Conservation (phyloP, 2,113 vertebrate genomes). For the Passer montanus region DNA sequence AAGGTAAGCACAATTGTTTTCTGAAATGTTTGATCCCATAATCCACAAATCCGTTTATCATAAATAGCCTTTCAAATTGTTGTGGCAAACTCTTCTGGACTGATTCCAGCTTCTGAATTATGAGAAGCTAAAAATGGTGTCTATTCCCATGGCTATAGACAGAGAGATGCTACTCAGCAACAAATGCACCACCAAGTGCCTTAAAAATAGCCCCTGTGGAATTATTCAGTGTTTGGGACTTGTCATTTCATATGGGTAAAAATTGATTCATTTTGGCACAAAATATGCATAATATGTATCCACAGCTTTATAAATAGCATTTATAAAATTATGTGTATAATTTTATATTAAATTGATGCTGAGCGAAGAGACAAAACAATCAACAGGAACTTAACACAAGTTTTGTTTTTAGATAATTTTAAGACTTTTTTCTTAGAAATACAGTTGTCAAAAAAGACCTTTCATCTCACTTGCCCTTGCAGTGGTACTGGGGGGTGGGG, state of each 20-base stretch:
- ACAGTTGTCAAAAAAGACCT: constrained; percentile 63
- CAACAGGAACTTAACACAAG: constrained; percentile 1
- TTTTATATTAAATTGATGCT: constrained; percentile 37
- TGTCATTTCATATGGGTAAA: constrained; percentile 37
- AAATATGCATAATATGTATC: constrained; percentile 36
- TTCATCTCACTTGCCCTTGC: constrained; percentile 62
- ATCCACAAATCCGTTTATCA: background rate
- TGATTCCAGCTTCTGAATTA: background rate
- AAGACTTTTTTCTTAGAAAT: background rate
- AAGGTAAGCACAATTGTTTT: background rate
- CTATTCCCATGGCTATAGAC: constrained; percentile 47
- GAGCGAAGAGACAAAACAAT: constrained; percentile 56
- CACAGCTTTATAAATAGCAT: constrained; percentile 44
- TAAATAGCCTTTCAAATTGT: background rate
- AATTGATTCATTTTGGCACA: constrained; percentile 38
- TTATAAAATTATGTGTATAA: constrained; percentile 46
- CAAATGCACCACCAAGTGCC: constrained; percentile 11
- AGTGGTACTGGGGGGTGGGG: background rate
- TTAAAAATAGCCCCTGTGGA: constrained; percentile 55
- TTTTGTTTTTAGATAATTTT: background rate
- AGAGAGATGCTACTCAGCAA: constrained; percentile 46
- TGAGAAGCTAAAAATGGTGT: constrained; percentile 26
- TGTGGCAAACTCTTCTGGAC: constrained; percentile 35
- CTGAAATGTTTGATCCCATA: background rate
- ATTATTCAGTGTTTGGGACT: constrained; percentile 57